Percentiles rank a stretch among this genome's conserved stretches.
phyloP scores from a whole-genome alignment of 2,113 vertebrate species.

The Gymnobelideus leadbeateri region DNA sequence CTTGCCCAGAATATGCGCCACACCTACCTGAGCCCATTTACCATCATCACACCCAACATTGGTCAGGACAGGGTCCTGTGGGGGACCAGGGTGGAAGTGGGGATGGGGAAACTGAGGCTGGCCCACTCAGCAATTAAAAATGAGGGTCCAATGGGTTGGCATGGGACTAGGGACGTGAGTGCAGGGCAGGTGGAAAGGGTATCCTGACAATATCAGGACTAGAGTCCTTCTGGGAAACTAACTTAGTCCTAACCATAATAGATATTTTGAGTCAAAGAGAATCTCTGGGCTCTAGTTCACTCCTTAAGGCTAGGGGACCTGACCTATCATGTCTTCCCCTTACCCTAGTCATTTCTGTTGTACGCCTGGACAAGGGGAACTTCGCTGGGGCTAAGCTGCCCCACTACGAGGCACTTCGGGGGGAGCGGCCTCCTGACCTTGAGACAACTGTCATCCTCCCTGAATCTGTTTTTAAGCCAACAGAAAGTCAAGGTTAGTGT shows the following conservation, averaged over 20 bases:
- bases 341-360: conserved; percentile 91
- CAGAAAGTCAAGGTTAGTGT: conserved; percentile 81
- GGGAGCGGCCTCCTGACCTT: conserved; percentile 89
- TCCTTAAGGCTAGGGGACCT: not conserved
- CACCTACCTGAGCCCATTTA: conserved; percentile 98
- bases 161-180: not conserved
- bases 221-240: not conserved
- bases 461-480: conserved; percentile 87
- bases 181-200: not conserved
- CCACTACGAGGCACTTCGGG: conserved; percentile 89
- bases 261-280: too few relatives aligned
- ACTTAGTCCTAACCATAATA: too few relatives aligned
- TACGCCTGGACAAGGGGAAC: conserved; percentile 93
- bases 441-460: conserved; percentile 93
- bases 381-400: conserved; percentile 91
- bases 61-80: conserved; percentile 84
- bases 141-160: not conserved
- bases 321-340: not conserved
- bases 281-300: not conserved
- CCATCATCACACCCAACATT: conserved; percentile 95
- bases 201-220: too few relatives aligned
- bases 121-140: not conserved
- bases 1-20: conserved; percentile 97
- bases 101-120: too few relatives aligned
- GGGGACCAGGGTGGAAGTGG: rapidly evolving